Evolutionary conservation across 2,113 vertebrate species (phyloP), one percentile per base, ranked within the genome.

Genomic region (Andinoacara biseriatus): DNA sequence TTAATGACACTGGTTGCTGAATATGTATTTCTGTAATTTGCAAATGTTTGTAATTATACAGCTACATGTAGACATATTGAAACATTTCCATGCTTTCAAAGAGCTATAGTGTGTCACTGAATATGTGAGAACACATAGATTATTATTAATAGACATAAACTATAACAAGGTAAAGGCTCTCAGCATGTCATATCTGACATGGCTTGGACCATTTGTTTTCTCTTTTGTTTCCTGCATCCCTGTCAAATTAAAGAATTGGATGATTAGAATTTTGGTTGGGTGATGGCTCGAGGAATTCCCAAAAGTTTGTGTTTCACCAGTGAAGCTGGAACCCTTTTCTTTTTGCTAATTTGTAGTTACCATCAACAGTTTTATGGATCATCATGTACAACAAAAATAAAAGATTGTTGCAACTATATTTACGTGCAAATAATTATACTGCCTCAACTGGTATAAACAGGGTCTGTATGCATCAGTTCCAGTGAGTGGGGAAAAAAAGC

Each of bases 1-100:
- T 91, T 92, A 86, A 78, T 87, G 86, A 86, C 83, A 58, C 61
- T 69, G 58, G 49, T 76, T 61, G 56, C 58, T 78, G 79, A 89
- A 80, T 90, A 87, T 87, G 63, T 56, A 65, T 84, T 77, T 65
- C 74, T 61, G 74, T 87, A 86, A 87, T 85, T 84, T 81, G 49
- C 59, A 87, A 78, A 86, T 90, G 80, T 89, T 92, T 86, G 74
- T 65, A 24, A 20, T 84, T 69, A 38, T 22, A 65, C 17, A 38
- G 26, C 61, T 58, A 11, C 15, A 35, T 56, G 52, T 80, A 77
- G 87, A 86, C 54, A 86, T 58, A 56, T 5, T 49, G 33, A 62
- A 74, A 54, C 5, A 72, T 59, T 59, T 56, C 78, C 3, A 24
- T 58, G 63, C n/a, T 58, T 81, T 69, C 46, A 58, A 77, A 20